Conservation (phyloP, 2,888 invertebrate species). For the Nycteola revayana region DNA sequence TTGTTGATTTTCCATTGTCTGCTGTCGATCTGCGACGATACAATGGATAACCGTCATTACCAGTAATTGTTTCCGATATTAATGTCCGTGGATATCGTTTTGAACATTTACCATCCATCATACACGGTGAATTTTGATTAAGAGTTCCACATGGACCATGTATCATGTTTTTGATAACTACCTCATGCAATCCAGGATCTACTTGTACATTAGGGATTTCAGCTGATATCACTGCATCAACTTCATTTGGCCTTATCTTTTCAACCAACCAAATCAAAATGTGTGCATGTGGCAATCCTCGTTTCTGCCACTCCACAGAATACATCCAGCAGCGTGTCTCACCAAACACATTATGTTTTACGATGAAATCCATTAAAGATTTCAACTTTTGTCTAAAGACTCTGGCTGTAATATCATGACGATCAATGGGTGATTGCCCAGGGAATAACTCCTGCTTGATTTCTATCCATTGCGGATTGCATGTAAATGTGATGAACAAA, state of each 20-base stretch:
- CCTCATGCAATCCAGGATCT: constrained; percentile 2
- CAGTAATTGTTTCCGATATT: constrained; percentile 6
- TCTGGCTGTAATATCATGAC: constrained; percentile 3
- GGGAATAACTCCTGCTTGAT: not conserved
- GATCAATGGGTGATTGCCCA: not conserved
- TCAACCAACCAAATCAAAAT: not conserved
- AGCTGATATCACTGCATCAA: constrained; percentile 5
- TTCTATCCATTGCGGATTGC: constrained; percentile 6
- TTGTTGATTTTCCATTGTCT: constrained; percentile 2
- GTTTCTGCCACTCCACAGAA: constrained; percentile 27
- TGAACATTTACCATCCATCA: constrained; percentile 25
- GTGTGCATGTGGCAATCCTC: constrained; percentile 7
- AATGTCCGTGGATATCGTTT: constrained; percentile 14
- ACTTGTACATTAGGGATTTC: constrained; percentile 2
- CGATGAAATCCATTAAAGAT: constrained; percentile 5
- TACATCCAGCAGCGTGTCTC: constrained; percentile 25
- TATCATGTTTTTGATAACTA: constrained; percentile 4
- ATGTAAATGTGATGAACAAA: constrained; percentile 13
- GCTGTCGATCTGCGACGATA: constrained; percentile 6
- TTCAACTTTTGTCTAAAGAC: constrained; percentile 2
- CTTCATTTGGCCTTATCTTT: constrained; percentile 2
- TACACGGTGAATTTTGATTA: constrained; percentile 27
- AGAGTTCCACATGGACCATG: constrained; percentile 18
- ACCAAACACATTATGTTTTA: constrained; percentile 5
- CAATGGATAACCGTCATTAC: constrained; percentile 10